Percentiles rank a stretch among this genome's conserved stretches.
Conservation (phyloP, 2,888 invertebrate genomes). For the Opisthograptis luteolata region DNA sequence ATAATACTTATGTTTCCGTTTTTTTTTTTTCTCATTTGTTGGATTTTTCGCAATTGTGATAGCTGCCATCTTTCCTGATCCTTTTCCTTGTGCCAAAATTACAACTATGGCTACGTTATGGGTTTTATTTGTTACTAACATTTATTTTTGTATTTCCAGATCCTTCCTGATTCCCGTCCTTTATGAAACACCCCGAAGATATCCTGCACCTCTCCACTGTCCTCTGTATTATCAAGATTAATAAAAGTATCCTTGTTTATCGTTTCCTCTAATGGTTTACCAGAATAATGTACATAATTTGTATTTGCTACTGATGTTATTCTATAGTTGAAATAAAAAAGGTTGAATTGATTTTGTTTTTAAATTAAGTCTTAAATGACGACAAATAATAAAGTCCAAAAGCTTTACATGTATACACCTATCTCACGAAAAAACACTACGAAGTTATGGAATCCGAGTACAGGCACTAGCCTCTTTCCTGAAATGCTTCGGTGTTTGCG, state of each 20-base stretch:
- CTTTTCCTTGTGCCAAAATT: constrained; percentile 29
- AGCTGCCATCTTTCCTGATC: constrained; percentile 15
- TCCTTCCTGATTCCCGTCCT: constrained; percentile 29
- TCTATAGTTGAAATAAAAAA: too few relatives aligned
- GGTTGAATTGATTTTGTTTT: too few relatives aligned
- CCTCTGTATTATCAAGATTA: constrained; percentile 1
- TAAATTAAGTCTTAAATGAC: too few relatives aligned
- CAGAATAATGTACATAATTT: too few relatives aligned
- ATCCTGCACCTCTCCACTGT: not conserved
- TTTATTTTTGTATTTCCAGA: constrained; percentile 14
- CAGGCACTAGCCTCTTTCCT: constrained; percentile 33
- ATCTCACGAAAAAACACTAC: too few relatives aligned
- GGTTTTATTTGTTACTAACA: constrained; percentile 17
- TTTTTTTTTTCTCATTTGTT: constrained; percentile 29
- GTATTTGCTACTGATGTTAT: not conserved
- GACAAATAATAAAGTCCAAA: too few relatives aligned
- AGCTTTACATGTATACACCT: too few relatives aligned
- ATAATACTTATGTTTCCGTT: constrained; percentile 39
- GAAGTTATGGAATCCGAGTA: constrained; percentile 20
- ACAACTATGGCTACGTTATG: not conserved
- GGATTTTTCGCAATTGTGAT: constrained; percentile 27
- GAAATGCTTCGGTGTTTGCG: constrained; percentile 43
- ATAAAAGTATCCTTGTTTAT: not conserved
- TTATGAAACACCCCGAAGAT: constrained; percentile 1
- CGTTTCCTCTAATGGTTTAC: not conserved